Base-by-base conservation (phyloP, 2,888 invertebrate species). In the Plutella xylostella region DNA sequence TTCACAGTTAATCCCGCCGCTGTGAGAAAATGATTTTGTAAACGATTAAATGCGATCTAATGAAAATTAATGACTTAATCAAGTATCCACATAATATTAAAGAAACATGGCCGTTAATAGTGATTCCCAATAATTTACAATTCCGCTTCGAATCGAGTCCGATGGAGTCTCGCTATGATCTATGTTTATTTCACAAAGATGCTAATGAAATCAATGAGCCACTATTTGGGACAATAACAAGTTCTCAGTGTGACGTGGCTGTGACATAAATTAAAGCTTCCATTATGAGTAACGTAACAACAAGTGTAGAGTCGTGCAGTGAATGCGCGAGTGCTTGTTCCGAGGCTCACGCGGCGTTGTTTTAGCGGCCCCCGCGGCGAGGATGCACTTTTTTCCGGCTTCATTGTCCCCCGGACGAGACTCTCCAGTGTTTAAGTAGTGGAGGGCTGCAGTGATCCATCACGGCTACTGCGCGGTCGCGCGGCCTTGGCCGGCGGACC, bases 391-490 rank as follows among this genome's bases (percentile, higher is more conserved):
- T 41, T 25, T 31, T 28, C 15, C 15, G 41, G 19, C 30, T 30
- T 38, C 9, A 31, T 18, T 30, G 22, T 17, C 21, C 34, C 14
- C n/a, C 17, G 35, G 37, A 49, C 45, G 45, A 38, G 18, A 45
- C 19, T 30, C 14, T 25, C 30, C 21, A 15, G 40, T 65, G 67
- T 66, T 68, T 68, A 65, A 61, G 68, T 39, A 45, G 45, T 45
- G 21, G 9, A 52, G 7, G 42, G 37, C 51, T 49, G 51, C 50
- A 40, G 48, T 55, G 62, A 71, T 73, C 69, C 65, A 71, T 72
- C 75, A 67, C 63, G 55, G 76, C 78, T 78, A 77, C 78, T 70
- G 78, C 70, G 70, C 66, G 78, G 78, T 73, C 53, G 17, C 25
- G 45, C 12, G 17, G 15, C 4, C 15, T 11, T 20, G 38, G 18